phyloP scores from a whole-genome alignment of 1,140 invertebrate genomes.

The Euwallacea similis region DNA sequence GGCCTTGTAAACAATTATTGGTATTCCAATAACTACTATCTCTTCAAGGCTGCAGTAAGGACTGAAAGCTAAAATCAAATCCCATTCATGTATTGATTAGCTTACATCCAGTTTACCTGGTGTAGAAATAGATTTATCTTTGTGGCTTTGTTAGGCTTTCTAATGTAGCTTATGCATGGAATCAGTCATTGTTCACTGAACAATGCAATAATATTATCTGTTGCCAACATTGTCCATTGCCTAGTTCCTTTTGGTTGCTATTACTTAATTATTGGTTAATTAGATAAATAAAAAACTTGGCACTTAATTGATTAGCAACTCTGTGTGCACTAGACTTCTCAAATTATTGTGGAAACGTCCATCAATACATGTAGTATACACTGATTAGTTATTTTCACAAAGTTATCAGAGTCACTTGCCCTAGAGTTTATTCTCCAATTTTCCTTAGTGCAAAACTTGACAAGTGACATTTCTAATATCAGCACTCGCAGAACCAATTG shows the following conservation, averaged over 20 bases:
- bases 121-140: background rate
- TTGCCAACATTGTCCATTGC: background rate
- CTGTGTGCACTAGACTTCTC: too few relatives aligned
- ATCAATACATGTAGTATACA: too few relatives aligned
- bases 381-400: too few relatives aligned
- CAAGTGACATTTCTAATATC: too few relatives aligned
- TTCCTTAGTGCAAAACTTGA: too few relatives aligned
- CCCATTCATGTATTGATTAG: slow-evolving; percentile 7
- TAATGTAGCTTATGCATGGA: background rate
- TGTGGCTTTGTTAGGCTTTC: slow-evolving; percentile 1
- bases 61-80: background rate
- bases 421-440: too few relatives aligned
- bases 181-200: slow-evolving; percentile 5
- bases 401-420: too few relatives aligned
- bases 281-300: too few relatives aligned
- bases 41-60: background rate
- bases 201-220: background rate
- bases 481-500: too few relatives aligned
- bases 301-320: too few relatives aligned
- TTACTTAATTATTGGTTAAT: too few relatives aligned
- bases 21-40: background rate
- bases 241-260: background rate
- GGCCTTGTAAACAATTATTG: slow-evolving; percentile 5
- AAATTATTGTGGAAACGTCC: too few relatives aligned
- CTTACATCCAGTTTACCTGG: background rate